Base-by-base conservation (phyloP, 2,797 vertebrate species). In the Dallia pectoralis region DNA sequence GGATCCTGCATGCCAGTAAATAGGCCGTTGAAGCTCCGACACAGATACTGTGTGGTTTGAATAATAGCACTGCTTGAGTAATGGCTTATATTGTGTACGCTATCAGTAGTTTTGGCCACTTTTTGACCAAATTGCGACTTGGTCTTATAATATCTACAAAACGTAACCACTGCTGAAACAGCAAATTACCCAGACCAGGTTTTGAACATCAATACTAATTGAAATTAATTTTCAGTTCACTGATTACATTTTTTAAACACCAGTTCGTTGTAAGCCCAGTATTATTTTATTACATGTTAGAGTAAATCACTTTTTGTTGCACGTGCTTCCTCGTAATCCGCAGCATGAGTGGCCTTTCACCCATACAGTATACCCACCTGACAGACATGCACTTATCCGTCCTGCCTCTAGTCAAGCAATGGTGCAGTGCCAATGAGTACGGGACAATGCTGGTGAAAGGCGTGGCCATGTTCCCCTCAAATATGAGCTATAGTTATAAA, bases 351-450 rank as follows among this genome's bases (percentile, higher is more conserved):
- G 76, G 67, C 27, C 67, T 76, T 29, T 47, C 77, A 76, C 67
- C 44, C 30, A 62, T 72, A 69, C 40, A 44, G 40, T 12, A 44
- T n/a, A 53, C 59, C 36, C 76, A 69, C 30, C 2, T 51, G 67
- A 76, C 74, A 53, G 32, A 61, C 68, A 76, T 44, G 63, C 68
- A 77, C 40, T 47, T 19, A 69, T 73, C 67, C 80, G 30, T 67
- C 74, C 69, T 59, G 53, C 53, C 3, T 27, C 85, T 84, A 67
- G 44, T 81, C 76, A 69, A 74, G 71, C 62, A 49, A 59, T 66
- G 48, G 15, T 40, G 1, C 27, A 32, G 14, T 16, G 6, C 12
- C 0, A 53, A n/a, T 32, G 27, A 11, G 61, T 70, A 29, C 3
- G 19, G 36, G 16, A 59, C 15, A 40, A 68, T 81, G 27, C 65